Conservation (phyloP, 2,888 invertebrate genomes). For the Tenthredo scrophulariae region DNA sequence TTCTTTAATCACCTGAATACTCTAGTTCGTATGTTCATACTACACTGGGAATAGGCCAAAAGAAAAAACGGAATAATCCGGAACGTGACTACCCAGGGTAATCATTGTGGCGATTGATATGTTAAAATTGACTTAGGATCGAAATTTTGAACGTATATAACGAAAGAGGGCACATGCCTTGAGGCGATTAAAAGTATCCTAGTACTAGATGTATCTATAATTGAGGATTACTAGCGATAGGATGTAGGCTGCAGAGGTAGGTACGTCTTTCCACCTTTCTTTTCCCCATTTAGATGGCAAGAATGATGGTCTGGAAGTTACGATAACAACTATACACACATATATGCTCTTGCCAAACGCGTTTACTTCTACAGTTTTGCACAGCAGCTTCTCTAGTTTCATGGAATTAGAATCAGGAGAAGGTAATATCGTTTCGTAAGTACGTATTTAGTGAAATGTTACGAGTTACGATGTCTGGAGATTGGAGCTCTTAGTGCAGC, state of each 20-base stretch:
- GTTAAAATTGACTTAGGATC: background rate
- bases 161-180: background rate
- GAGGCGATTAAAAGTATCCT: background rate
- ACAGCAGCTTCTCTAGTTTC: background rate
- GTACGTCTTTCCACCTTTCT: background rate
- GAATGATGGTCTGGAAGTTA: background rate
- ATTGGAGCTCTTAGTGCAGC: background rate
- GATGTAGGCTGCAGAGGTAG: background rate
- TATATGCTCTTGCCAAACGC: background rate
- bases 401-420: background rate
- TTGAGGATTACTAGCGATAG: background rate
- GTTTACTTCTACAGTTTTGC: background rate
- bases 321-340: background rate
- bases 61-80: background rate
- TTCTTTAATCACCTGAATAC: background rate
- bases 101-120: background rate
- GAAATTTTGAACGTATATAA: slow-evolving; percentile 12
- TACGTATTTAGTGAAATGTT: slow-evolving; percentile 17
- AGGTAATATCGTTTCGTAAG: slow-evolving; percentile 8
- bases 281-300: background rate
- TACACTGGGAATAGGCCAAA: background rate
- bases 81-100: background rate
- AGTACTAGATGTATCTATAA: slow-evolving; percentile 7
- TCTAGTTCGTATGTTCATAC: no score
- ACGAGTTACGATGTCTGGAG: background rate